Evolutionary conservation across 2,888 invertebrate genomes (phyloP), one percentile per base, ranked within the genome.

Genomic region (Galerucella pusilla): DNA sequence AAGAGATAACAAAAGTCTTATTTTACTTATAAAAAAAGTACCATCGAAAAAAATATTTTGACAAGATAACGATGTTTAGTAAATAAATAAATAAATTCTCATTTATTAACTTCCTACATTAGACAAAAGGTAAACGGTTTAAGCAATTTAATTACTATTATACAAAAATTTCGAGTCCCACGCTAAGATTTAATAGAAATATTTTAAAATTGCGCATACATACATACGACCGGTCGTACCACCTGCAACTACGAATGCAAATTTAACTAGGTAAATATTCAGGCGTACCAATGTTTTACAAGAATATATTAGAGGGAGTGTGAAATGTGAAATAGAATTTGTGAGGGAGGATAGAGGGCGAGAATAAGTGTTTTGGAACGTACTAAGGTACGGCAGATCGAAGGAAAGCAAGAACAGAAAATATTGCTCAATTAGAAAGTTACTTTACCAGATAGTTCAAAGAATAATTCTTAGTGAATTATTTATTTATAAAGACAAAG

Each of bases 201-300:
- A 12, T 61, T 61, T 35, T 61, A 25, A 61, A 61, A 61, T 61
- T 25, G 61, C 25, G 61, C 25, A 61, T 61, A 25, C 11, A 61
- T 61, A 28, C 11, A 61, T 61, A 28, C 25, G 28, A 61, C 35
- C 35, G 61, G 25, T 59, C 12, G 4, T n/a, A 35, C 61, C 35
- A 61, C 61, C 61, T 61, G 61, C 35, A 11, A 12, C 28, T 61
- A n/a, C 3, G 61, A 25, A 61, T 61, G 61, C 35, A 61, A 61
- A 61, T 25, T 12, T 7, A 61, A 16, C 59, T 61, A 9, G 61
- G 11, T 54, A 16, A 14, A 14, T 16, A 54, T 54, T 54, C 12
- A 54, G n/a, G 12, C 10, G 46, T 12, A 46, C 4, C 46, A 46
- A 46, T 46, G 2, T 46, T 46, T 12, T 46, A 2, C 35, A 5